Percentiles rank a stretch among this genome's conserved stretches.
Conservation (phyloP, 2,888 invertebrate genomes). For the Chloroclystis v-ata region DNA sequence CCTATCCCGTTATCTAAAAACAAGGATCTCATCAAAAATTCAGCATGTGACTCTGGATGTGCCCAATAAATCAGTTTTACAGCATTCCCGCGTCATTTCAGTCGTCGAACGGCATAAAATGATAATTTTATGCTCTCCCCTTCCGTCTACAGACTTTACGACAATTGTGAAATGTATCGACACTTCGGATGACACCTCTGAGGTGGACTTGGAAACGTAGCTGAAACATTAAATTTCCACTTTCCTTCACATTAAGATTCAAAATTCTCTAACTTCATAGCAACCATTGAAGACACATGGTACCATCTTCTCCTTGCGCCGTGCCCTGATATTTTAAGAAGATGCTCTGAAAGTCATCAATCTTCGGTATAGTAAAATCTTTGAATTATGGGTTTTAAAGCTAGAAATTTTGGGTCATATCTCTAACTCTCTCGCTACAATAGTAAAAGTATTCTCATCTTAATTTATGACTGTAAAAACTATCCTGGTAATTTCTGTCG, state of each 20-base stretch:
- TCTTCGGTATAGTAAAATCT: constrained; percentile 56
- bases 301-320: constrained; percentile 44
- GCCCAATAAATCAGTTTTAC: constrained; percentile 77
- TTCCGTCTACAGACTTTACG: constrained; percentile 76
- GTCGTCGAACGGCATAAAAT: constrained; percentile 78
- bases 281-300: constrained; percentile 61
- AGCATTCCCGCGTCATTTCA: constrained; percentile 77
- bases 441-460: background rate
- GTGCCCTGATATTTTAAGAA: constrained; percentile 60
- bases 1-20: constrained; percentile 51
- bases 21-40: constrained; percentile 75
- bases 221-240: constrained; percentile 32
- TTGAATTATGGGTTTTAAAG: constrained; percentile 26
- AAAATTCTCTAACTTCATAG: constrained; percentile 34
- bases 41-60: constrained; percentile 74
- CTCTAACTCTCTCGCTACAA: background rate
- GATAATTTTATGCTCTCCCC: constrained; percentile 77
- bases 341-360: constrained; percentile 59
- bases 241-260: constrained; percentile 36
- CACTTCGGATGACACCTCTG: constrained; percentile 73
- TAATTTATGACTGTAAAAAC: background rate
- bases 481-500: background rate
- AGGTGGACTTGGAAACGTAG: constrained; percentile 41
- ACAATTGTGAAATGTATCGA: constrained; percentile 79
- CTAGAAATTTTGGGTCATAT: constrained; percentile 16